Percentiles rank a stretch among this genome's conserved stretches.
phyloP scores from a whole-genome alignment of 2,888 invertebrate species.

The Cantharis rustica region DNA sequence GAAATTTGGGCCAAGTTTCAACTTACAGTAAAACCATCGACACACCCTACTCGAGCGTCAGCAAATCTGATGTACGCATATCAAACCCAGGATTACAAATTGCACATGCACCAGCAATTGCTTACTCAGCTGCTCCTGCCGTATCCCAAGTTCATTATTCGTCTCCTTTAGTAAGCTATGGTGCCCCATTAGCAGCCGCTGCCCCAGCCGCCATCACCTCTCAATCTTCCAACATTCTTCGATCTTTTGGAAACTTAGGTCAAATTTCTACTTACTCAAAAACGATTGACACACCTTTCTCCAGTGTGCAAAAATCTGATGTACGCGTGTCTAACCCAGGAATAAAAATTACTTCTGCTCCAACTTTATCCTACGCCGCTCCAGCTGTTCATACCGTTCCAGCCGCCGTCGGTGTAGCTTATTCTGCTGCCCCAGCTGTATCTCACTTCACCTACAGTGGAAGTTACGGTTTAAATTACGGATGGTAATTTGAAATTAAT shows the following conservation, averaged over 20 bases:
- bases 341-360: slow-evolving; percentile 45
- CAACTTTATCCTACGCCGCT: slow-evolving; percentile 32
- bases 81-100: slow-evolving; percentile 62
- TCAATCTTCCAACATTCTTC: slow-evolving; percentile 64
- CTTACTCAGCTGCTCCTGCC: slow-evolving; percentile 33
- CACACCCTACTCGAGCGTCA: slow-evolving; percentile 74
- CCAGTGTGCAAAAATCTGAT: slow-evolving; percentile 71
- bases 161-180: slow-evolving; percentile 37
- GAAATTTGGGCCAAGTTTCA: slow-evolving; percentile 72
- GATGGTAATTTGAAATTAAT: slow-evolving; percentile 23
- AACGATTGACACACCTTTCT: slow-evolving; percentile 73
- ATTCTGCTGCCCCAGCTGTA: slow-evolving; percentile 37
- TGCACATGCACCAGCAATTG: slow-evolving; percentile 31
- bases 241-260: slow-evolving; percentile 70
- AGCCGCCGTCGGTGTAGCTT: slow-evolving; percentile 21
- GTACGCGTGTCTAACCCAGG: slow-evolving; percentile 69
- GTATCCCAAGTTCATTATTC: slow-evolving; percentile 35
- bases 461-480: slow-evolving; percentile 30
- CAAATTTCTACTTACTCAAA: slow-evolving; percentile 72
- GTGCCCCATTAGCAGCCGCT: slow-evolving; percentile 52
- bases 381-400: slow-evolving; percentile 33
- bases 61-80: slow-evolving; percentile 72
- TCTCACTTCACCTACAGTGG: slow-evolving; percentile 38
- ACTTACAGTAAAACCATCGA: slow-evolving; percentile 72
- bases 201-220: slow-evolving; percentile 60